Conservation (phyloP, 30 jellyfish, hydroid and myxozoan species). For the Aurelia sp. region DNA sequence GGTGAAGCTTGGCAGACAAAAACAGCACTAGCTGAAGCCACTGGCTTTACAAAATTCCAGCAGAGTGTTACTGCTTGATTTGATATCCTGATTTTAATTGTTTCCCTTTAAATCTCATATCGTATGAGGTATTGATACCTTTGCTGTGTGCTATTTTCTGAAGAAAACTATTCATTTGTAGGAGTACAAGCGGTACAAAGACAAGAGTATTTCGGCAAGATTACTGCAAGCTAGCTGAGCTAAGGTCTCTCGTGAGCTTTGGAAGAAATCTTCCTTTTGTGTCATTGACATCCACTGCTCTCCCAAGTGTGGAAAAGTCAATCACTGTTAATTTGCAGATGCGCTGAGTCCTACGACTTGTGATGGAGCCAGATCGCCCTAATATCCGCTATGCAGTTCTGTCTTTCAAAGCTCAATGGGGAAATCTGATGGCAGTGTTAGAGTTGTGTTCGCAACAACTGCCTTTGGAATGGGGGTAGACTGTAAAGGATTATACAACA, state of each 20-base stretch:
- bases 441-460: constrained; percentile 17
- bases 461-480: constrained; percentile 43
- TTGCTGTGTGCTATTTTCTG: too few species aligned
- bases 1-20: too few species aligned
- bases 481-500: neutral
- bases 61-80: too few species aligned
- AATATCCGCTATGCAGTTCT: constrained; percentile 1
- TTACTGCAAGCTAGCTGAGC: constrained; percentile 3
- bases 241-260: constrained; percentile 1
- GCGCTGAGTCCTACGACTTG: neutral
- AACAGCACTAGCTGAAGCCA: too few species aligned
- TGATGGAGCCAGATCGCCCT: constrained; percentile 8
- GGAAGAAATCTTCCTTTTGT: constrained; percentile 16
- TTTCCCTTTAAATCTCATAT: too few species aligned
- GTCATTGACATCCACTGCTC: constrained; percentile 28
- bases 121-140: too few species aligned
- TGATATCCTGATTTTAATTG: too few species aligned
- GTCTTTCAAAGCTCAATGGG: neutral
- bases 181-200: constrained; percentile 3
- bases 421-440: neutral
- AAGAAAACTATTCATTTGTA: neutral
- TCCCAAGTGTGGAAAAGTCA: constrained; percentile 22
- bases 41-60: too few species aligned
- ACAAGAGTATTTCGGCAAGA: constrained; percentile 3
- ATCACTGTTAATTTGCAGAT: constrained; percentile 6